Conservation (phyloP, 1,140 invertebrate species). For the Heliconius eleuchia region DNA sequence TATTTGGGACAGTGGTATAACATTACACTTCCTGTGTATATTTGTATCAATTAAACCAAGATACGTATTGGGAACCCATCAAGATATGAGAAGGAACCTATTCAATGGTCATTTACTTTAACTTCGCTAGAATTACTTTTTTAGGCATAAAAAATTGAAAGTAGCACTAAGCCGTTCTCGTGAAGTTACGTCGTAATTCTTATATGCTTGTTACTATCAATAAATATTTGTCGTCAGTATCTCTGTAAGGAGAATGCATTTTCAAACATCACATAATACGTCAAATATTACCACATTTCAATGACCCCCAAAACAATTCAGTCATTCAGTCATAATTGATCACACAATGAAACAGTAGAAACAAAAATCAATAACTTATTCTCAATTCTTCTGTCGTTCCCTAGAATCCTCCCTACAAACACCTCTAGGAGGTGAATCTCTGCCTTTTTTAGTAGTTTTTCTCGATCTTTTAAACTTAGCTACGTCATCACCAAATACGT, state of each 20-base stretch:
- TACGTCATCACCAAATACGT: conserved; percentile 98
- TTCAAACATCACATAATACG: too few relatives aligned
- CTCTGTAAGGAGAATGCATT: too few relatives aligned
- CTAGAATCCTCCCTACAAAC: conserved; percentile 87
- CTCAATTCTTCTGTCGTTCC: conserved; percentile 82
- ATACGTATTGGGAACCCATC: background rate
- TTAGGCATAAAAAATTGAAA: background rate
- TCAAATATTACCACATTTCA: too few relatives aligned
- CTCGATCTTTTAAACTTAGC: conserved; percentile 93
- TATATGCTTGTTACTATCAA: too few relatives aligned
- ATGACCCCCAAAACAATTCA: background rate
- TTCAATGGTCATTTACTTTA: background rate
- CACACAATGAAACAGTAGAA: background rate
- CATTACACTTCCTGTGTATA: background rate
- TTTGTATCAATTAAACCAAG: background rate
- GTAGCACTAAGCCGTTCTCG: too few relatives aligned
- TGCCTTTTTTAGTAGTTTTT: conserved; percentile 83
- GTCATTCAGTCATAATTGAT: background rate
- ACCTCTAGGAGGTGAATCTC: conserved; percentile 83
- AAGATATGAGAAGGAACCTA: background rate
- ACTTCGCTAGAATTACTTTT: background rate
- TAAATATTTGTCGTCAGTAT: too few relatives aligned
- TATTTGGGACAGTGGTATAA: background rate
- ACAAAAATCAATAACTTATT: conserved; percentile 7
- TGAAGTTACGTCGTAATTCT: too few relatives aligned